Evolutionary conservation across 2,888 invertebrate genomes (phyloP).

Genomic region (Caenorhabditis sp.): DNA sequence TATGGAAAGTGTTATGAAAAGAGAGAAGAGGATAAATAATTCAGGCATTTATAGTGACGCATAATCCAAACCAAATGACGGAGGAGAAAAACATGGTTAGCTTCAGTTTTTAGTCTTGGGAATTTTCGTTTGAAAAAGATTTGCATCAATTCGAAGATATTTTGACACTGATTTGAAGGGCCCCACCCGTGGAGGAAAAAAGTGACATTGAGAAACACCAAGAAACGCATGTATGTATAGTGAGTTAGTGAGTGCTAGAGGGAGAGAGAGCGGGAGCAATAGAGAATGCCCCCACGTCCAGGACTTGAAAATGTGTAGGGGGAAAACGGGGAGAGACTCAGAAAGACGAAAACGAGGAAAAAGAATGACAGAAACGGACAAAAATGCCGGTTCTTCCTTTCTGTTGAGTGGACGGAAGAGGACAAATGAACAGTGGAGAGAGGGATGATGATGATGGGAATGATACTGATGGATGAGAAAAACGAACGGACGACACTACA

Average conservation of each 20-base stretch:
- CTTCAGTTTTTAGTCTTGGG: too few species aligned
- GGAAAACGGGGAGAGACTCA: slow-evolving; percentile 1
- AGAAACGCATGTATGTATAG: slow-evolving; percentile 42
- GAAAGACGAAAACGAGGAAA: slow-evolving; percentile 31
- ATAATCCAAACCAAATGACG: neutral
- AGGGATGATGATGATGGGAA: slow-evolving; percentile 14
- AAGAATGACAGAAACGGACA: slow-evolving; percentile 46
- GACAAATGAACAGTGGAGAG: neutral
- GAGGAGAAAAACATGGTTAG: neutral
- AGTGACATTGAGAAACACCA: slow-evolving; percentile 18
- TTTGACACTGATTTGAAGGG: slow-evolving; percentile 10
- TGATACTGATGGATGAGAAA: slow-evolving; percentile 55
- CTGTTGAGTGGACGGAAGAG: neutral
- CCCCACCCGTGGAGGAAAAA: slow-evolving; percentile 1
- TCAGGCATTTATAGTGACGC: neutral
- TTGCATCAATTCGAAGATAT: neutral
- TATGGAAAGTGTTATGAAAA: neutral
- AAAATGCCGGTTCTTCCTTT: slow-evolving; percentile 52
- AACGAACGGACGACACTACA: slow-evolving; percentile 29
- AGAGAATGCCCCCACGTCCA: slow-evolving; percentile 39
- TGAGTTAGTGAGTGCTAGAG: slow-evolving; percentile 35
- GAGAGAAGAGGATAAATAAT: neutral
- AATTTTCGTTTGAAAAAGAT: neutral
- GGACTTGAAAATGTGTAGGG: slow-evolving; percentile 31
- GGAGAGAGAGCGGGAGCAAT: slow-evolving; percentile 34